These are phyloP conservation scores for Charaxes varanes DNA, from an alignment of 1,140 invertebrate species.

Conservation along the genomic window DNA sequence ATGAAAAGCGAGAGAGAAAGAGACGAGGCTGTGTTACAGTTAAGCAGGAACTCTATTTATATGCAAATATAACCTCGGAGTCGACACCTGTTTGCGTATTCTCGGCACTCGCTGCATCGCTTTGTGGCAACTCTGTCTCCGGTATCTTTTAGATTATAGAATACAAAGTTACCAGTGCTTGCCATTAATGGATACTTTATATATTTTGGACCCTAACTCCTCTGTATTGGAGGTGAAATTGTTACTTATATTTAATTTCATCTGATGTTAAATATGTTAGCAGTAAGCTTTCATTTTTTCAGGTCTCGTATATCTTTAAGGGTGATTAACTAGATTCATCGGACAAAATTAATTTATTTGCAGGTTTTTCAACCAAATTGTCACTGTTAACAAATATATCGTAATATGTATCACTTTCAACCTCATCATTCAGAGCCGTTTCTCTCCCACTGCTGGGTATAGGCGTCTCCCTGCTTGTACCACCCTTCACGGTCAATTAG, in stretches of 20 bases:
- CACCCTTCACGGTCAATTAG: too few species aligned
- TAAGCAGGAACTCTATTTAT: constrained; percentile 74
- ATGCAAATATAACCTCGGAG: constrained; percentile 72
- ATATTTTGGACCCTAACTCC: constrained; percentile 1
- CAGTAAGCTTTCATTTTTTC: neutral
- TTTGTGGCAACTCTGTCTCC: constrained; percentile 59
- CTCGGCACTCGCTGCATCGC: constrained; percentile 50
- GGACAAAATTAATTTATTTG: constrained; percentile 23
- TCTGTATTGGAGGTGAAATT: constrained; percentile 3
- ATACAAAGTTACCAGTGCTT: constrained; percentile 28
- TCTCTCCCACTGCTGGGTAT: too few species aligned
- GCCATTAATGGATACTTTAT: constrained; percentile 15
- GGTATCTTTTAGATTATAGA: constrained; percentile 54
- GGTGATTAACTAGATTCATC: constrained; percentile 16
- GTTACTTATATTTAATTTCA: constrained; percentile 7
- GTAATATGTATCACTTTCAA: too few species aligned
- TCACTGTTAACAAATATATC: too few species aligned
- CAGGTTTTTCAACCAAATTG: too few species aligned
- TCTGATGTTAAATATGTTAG: too few species aligned
- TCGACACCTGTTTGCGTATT: constrained; percentile 73
- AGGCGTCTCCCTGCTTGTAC: too few species aligned
- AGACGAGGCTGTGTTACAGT: constrained; percentile 65
- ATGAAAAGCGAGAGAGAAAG: constrained; percentile 46
- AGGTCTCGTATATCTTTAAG: constrained; percentile 3
- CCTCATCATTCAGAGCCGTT: too few species aligned